Evolutionary conservation across 2,797 vertebrate species (phyloP), one percentile per base, ranked within the genome.

Genomic region (Neosilurus hyrtlii): DNA sequence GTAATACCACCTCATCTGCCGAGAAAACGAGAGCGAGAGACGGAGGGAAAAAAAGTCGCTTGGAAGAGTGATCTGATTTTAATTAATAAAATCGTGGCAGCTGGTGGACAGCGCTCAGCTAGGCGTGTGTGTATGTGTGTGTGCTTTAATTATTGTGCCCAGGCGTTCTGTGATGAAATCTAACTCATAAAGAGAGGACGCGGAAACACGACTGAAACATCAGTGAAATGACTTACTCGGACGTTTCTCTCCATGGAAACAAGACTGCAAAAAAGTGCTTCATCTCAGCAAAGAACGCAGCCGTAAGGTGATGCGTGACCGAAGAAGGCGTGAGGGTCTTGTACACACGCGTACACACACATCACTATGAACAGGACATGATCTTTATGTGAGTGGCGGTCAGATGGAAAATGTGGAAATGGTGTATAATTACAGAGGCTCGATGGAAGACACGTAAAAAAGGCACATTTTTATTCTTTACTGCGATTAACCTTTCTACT

Each of bases 1-100:
- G 92, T 94, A 92, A 92, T 92, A 93, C 91, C 91, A 93, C 89
- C 91, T 89, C 92, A 92, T 94, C 92, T 91, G 62, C 56, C 22
- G 52, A 79, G 85, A 82, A 80, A 62, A 76, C 68, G 77, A 78
- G 71, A 76, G 62, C 43, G 30, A 77, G 56, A 71, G 73, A 83
- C 54, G 24, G 73, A 78, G 51, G 67, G 22, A 68, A 65, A 82
- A 81, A 82, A 81, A 81, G 83, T 77, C 54, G 66, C 79, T 73
- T 43, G 85, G 82, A 82, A 86, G 76, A 86, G 81, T 80, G 83
- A 87, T 86, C 81, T 82, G 85, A 67, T 85, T 87, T 87, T 87
- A 89, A 89, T 89, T 86, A 89, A 89, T 87, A 89, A 89, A 87
- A 84, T 68, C 65, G 66, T 81, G 88, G 85, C 88, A 84, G 82